phyloP scores from a whole-genome alignment of 2,888 invertebrate species.

The Agrypnus murinus region DNA sequence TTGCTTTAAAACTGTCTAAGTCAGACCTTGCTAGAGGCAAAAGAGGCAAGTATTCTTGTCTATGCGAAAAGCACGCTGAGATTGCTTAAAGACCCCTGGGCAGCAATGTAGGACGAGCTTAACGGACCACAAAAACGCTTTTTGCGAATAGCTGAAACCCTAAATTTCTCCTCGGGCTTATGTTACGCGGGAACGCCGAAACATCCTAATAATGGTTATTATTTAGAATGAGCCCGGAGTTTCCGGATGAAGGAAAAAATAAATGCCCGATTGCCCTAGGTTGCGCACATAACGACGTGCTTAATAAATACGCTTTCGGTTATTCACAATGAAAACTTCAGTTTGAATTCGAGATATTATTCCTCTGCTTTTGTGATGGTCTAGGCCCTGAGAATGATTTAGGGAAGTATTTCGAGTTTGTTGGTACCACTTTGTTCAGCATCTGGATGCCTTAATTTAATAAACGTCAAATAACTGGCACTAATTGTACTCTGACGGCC shows the following conservation, averaged over 20 bases:
- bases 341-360: slow-evolving; percentile 10
- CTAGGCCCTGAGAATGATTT: slow-evolving; percentile 10
- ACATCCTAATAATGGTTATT: slow-evolving; percentile 37
- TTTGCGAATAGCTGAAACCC: slow-evolving; percentile 44
- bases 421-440: slow-evolving; percentile 36
- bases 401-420: slow-evolving; percentile 19
- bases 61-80: slow-evolving; percentile 53
- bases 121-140: slow-evolving; percentile 52
- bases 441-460: slow-evolving; percentile 50
- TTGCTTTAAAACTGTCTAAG: slow-evolving; percentile 23
- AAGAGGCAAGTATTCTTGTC: slow-evolving; percentile 33
- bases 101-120: slow-evolving; percentile 50
- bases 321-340: slow-evolving; percentile 4
- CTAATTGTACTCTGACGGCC: slow-evolving; percentile 38
- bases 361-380: slow-evolving; percentile 2
- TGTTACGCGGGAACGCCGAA: slow-evolving; percentile 32
- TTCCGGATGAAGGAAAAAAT: slow-evolving; percentile 12
- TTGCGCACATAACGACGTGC: slow-evolving; percentile 3
- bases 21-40: slow-evolving; percentile 18
- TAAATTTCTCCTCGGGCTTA: slow-evolving; percentile 36
- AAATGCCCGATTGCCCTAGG: slow-evolving; percentile 22
- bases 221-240: slow-evolving; percentile 23
- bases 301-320: slow-evolving; percentile 23
- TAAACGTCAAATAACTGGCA: slow-evolving; percentile 51
- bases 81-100: slow-evolving; percentile 55